phyloP scores from a whole-genome alignment of 2,888 invertebrate genomes.

The Agriopis leucophaearia region DNA sequence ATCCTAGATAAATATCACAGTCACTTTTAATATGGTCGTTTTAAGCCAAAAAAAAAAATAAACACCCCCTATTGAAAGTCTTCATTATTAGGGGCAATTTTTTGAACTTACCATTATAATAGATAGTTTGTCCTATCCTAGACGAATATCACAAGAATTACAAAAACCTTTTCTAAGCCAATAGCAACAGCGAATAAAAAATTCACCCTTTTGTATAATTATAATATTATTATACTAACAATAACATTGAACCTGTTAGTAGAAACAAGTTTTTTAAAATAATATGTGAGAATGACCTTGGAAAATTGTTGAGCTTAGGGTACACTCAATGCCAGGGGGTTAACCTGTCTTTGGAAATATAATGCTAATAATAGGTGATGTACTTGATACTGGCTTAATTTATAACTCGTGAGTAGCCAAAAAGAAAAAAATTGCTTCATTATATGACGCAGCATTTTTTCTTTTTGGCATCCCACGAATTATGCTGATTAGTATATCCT shows the following conservation, averaged over 20 bases:
- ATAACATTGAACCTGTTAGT: slow-evolving; percentile 25
- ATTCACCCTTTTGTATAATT: slow-evolving; percentile 24
- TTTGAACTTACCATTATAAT: slow-evolving; percentile 6
- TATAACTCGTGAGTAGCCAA: no score
- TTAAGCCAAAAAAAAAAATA: neutral
- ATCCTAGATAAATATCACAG: no score
- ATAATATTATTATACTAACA: slow-evolving; percentile 14
- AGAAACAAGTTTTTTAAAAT: slow-evolving; percentile 21
- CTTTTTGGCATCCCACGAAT: no score
- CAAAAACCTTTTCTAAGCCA: neutral
- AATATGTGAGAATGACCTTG: slow-evolving; percentile 32
- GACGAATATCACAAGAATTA: slow-evolving; percentile 5
- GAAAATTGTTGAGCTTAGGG: neutral
- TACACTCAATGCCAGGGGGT: slow-evolving; percentile 18
- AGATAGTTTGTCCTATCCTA: slow-evolving; percentile 20
- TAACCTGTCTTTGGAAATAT: neutral
- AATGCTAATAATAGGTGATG: neutral
- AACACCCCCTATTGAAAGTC: neutral
- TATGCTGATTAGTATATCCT: no score
- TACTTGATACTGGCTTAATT: no score
- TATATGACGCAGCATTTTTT: no score
- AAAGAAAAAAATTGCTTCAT: no score
- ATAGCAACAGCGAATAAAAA: slow-evolving; percentile 14
- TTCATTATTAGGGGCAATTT: neutral
- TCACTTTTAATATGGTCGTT: neutral